phyloP scores from a whole-genome alignment of 2,113 vertebrate species.

The Triplophysa dalaica region DNA sequence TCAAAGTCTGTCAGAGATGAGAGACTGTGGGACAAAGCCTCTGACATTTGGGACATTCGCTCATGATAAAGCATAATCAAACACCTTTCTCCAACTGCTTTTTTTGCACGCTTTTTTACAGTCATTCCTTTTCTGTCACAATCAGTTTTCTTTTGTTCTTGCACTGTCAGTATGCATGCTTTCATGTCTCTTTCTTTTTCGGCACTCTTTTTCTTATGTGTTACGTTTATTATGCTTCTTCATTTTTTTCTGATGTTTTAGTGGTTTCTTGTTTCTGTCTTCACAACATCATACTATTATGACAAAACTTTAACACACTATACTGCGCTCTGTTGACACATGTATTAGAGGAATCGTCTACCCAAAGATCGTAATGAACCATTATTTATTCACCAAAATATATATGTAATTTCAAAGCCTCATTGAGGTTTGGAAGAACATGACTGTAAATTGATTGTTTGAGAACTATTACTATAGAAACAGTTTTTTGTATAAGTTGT shows the following conservation, averaged over 20 bases:
- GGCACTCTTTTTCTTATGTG: background rate
- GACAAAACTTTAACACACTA: background rate
- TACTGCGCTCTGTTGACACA: too few relatives aligned
- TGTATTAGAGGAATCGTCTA: too few relatives aligned
- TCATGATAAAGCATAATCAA: slow-evolving; percentile 11
- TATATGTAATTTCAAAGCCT: too few relatives aligned
- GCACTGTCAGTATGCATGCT: background rate
- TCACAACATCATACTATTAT: background rate
- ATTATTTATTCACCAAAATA: too few relatives aligned
- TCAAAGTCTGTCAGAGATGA: slow-evolving; percentile 22
- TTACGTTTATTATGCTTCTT: too few relatives aligned
- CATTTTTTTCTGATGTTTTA: background rate
- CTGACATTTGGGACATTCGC: slow-evolving; percentile 10
- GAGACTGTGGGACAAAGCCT: background rate
- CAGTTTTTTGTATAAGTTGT: too few relatives aligned
- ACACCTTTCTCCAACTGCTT: background rate
- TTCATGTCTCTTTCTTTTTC: background rate
- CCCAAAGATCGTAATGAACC: too few relatives aligned
- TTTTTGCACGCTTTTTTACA: background rate
- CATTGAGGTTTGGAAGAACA: too few relatives aligned
- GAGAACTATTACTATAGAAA: too few relatives aligned
- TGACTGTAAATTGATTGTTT: too few relatives aligned
- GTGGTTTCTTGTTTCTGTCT: background rate
- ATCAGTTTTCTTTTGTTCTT: slow-evolving; percentile 1
- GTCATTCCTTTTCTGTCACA: background rate